These are phyloP conservation scores for Pollicipes pollicipes DNA, from an alignment of 1,140 invertebrate species.

Conservation along the genomic window DNA sequence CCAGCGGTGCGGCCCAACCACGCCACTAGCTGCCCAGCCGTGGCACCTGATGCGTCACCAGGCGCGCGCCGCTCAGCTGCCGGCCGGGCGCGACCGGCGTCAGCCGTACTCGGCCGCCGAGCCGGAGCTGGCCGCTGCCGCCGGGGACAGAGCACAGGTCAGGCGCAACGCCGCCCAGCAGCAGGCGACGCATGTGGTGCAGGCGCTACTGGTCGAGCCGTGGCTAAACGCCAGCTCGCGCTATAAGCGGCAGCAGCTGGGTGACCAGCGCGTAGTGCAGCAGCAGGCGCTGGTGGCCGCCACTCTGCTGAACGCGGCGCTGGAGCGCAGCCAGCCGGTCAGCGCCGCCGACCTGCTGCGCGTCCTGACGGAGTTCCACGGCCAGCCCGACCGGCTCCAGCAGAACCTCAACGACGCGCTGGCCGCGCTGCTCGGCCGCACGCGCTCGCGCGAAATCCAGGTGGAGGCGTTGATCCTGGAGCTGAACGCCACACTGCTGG, in stretches of 20 bases:
- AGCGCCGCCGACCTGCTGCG: background rate
- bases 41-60: too few relatives aligned
- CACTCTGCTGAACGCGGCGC: background rate
- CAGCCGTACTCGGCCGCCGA: too few relatives aligned
- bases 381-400: background rate
- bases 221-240: background rate
- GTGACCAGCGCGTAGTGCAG: too few relatives aligned
- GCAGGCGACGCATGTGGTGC: background rate
- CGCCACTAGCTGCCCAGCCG: background rate
- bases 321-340: background rate
- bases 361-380: background rate
- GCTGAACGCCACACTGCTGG: background rate
- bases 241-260: background rate
- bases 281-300: background rate
- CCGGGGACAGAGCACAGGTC: too few relatives aligned
- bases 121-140: too few relatives aligned
- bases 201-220: background rate
- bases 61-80: too few relatives aligned
- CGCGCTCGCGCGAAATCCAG: background rate
- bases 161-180: background rate
- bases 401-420: background rate
- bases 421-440: background rate
- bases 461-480: background rate
- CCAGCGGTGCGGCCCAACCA: background rate
- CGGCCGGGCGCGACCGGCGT: too few relatives aligned